These are phyloP conservation scores for Sapajus apella DNA, from an alignment of 2,113 vertebrate species.

Conservation along the genomic window DNA sequence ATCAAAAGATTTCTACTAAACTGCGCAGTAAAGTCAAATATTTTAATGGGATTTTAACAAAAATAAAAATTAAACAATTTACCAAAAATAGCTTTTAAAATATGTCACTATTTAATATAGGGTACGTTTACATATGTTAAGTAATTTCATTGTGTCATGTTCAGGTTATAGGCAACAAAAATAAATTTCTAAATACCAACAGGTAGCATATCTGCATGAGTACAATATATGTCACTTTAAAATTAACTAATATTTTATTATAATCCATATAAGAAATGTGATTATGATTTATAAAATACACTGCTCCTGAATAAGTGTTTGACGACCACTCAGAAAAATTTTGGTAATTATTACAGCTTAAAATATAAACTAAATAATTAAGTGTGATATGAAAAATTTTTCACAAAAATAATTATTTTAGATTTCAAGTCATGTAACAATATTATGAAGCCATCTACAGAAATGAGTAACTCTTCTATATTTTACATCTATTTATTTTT, in stretches of 20 bases:
- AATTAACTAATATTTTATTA: conserved; percentile 27
- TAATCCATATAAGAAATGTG: not conserved
- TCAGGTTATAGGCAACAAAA: not conserved
- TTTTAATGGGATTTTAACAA: not conserved
- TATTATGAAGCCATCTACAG: not conserved
- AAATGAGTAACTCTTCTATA: not conserved
- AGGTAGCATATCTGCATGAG: not conserved
- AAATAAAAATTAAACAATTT: not conserved
- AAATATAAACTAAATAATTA: not conserved
- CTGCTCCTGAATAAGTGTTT: not conserved
- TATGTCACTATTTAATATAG: not conserved
- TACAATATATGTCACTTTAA: not conserved
- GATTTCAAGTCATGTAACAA: not conserved
- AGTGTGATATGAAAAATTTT: not conserved
- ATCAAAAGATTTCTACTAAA: not conserved
- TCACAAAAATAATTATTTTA: not conserved
- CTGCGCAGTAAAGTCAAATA: not conserved
- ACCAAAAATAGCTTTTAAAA: conserved; percentile 17
- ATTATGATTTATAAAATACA: not conserved
- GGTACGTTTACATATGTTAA: not conserved
- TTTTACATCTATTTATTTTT: conserved; percentile 38
- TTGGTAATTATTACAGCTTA: not conserved
- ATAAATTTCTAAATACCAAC: not conserved
- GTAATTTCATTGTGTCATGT: not conserved
- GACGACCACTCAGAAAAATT: not conserved